Conservation (phyloP, 2,888 invertebrate genomes). For the Agrochola lota region DNA sequence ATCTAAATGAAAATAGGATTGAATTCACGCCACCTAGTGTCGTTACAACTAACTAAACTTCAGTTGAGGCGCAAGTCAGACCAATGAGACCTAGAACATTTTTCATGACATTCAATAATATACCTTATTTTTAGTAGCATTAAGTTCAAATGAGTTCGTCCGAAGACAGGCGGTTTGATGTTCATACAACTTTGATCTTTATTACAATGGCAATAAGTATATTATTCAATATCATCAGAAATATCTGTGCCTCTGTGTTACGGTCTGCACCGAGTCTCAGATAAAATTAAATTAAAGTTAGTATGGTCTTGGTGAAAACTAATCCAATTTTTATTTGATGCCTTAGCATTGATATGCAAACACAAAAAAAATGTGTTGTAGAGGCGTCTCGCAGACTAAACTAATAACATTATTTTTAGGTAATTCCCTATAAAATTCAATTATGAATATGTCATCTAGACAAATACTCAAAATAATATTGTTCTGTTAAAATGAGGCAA, state of each 20-base stretch:
- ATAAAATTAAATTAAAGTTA: background rate
- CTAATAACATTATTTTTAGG: background rate
- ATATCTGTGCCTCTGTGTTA: background rate
- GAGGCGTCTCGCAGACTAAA: conserved; percentile 41
- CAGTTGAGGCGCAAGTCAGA: background rate
- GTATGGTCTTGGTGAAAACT: background rate
- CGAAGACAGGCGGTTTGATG: background rate
- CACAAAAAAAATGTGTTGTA: conserved; percentile 22
- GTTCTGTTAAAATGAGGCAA: background rate
- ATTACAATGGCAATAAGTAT: background rate
- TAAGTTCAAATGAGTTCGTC: background rate
- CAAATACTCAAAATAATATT: background rate
- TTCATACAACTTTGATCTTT: conserved; percentile 2
- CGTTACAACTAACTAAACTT: background rate
- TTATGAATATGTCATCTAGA: background rate
- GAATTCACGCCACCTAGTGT: conserved; percentile 23
- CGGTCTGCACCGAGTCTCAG: background rate
- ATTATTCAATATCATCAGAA: background rate
- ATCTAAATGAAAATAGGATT: conserved; percentile 23
- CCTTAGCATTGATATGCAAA: conserved; percentile 7
- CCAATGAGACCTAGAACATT: background rate
- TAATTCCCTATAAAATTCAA: background rate
- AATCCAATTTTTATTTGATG: conserved; percentile 8
- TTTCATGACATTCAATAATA: conserved; percentile 3
- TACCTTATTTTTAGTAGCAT: background rate